These are phyloP conservation scores for Linyphia triangularis DNA, from an alignment of 2,888 invertebrate genomes.

Conservation along the genomic window DNA sequence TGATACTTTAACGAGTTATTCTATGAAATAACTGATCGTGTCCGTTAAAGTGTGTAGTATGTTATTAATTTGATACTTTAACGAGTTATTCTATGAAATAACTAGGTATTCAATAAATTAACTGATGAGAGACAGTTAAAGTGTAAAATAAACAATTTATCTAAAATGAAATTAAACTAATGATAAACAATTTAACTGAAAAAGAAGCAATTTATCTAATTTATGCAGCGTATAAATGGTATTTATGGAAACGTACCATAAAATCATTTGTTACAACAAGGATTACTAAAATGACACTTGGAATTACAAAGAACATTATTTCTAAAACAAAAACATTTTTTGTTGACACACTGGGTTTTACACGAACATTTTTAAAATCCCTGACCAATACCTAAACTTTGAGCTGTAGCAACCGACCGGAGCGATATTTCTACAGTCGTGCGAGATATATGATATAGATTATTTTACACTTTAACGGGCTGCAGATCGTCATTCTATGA, in stretches of 20 bases:
- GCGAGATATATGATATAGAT: background rate
- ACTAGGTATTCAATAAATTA: no score
- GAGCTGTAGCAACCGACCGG: conserved; percentile 69
- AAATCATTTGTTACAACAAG: conserved; percentile 57
- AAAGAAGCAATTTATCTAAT: conserved; percentile 57
- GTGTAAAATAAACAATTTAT: no score
- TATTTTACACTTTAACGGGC: background rate
- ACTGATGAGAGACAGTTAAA: no score
- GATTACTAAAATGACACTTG: no score
- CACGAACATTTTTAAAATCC: conserved; percentile 68
- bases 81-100: background rate
- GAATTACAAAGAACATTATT: no score
- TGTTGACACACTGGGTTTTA: conserved; percentile 69
- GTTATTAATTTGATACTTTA: conserved; percentile 58
- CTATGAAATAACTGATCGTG: conserved; percentile 62
- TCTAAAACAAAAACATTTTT: conserved; percentile 69
- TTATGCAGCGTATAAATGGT: conserved; percentile 57
- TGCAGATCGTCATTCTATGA: background rate
- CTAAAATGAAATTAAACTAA: no score
- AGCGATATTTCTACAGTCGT: conserved; percentile 51
- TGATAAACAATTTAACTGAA: conserved; percentile 49
- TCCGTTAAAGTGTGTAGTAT: conserved; percentile 62
- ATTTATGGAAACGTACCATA: conserved; percentile 54
- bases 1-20: conserved; percentile 47
- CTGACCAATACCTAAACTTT: conserved; percentile 67